Base-by-base conservation (phyloP, 64 coral and sea anemone genomes). In the Catalaphyllia jardinei region DNA sequence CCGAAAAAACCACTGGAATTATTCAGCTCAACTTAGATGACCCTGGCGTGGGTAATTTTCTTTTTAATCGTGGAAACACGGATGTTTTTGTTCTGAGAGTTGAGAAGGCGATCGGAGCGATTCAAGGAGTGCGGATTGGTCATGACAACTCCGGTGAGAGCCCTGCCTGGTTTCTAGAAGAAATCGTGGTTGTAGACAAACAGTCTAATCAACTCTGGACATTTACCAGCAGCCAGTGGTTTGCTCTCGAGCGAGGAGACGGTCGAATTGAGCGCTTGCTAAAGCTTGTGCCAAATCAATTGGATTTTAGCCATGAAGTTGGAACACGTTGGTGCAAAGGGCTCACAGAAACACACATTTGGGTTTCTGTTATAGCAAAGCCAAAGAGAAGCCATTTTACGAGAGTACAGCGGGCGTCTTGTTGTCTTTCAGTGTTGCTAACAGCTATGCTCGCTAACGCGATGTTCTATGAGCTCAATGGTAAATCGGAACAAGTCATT, bases 361-460 rank as follows among this genome's bases (percentile, higher is more conserved):
- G 88, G 88, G 29, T 90, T 5, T 90, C 88, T 9, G 65, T 90
- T 8, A 10, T 82, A 24, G 55, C 77, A 0, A 90, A 90, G 57
- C 24, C 65, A 35, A 79, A 67, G 39, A 20, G 79, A 50, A 62
- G 65, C 9, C 67, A 19, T 1, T 91, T 35, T 35, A 35, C 33
- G 3, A 35, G 33, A 35, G 33, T 35, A 35, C 33, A 35, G 33
- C 33, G 33, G 25, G 33, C 60, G 6, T 86, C 72, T 9, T 91
- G 89, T 61, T 91, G 89, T 31, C 52, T 76, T 9, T 74, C 71
- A 29, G 28, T 91, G 25, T 19, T 91, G 31, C 67, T 62, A 3
- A 35, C 33, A 35, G 33, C 33, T 35, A 35, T 35, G 33, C 33
- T 35, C 33, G 33, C 33, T 35, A 35, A 35, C 33, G 33, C 33